Evolutionary conservation across 2,888 invertebrate species (phyloP), one percentile per base, ranked within the genome.

Genomic region (Hemicrepidius hirtus): DNA sequence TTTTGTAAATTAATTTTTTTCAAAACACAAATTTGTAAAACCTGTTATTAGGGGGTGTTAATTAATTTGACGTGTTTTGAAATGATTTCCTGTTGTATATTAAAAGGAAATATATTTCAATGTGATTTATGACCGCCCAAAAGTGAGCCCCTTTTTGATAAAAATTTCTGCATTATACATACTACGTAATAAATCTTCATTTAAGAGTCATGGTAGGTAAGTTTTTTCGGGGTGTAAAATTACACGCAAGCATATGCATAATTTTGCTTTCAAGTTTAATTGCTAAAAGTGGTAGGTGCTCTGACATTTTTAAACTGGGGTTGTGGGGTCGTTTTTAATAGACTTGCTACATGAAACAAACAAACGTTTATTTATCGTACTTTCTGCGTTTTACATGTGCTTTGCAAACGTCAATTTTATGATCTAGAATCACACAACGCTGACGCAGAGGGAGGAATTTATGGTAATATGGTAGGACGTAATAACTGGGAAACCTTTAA

Each of bases 351-450:
- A 55, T 66, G 66, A 55, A 44, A 55, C 24, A 66, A 66, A 57
- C 66, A 18, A 40, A 57, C 44, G 57, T 32, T 57, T 55, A 55
- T 65, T 66, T 57, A 66, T 66, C 40, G 10, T 24, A n/a, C 40
- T 40, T 65, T 53, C 41, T 44, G 12, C 55, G 55, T 57, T 57
- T 32, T 41, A 57, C 66, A 41, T 44, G 41, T 13, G 66, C 53
- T 55, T 66, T 44, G 9, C 16, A 41, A 20, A 28, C 28, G 37
- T 46, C 16, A 20, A 66, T 57, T 66, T 66, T 66, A 66, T 66
- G 40, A 66, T 66, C 55, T 41, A 41, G 20, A 66, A 66, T 66
- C 66, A 44, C 66, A 66, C 66, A 41, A 66, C 55, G 40, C 7
- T 1, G 18, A 16, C 2, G 6, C 4, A 1, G 5, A 16, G 18